Conservation (phyloP, 2,888 invertebrate genomes). For the Bugulina stolonifera region DNA sequence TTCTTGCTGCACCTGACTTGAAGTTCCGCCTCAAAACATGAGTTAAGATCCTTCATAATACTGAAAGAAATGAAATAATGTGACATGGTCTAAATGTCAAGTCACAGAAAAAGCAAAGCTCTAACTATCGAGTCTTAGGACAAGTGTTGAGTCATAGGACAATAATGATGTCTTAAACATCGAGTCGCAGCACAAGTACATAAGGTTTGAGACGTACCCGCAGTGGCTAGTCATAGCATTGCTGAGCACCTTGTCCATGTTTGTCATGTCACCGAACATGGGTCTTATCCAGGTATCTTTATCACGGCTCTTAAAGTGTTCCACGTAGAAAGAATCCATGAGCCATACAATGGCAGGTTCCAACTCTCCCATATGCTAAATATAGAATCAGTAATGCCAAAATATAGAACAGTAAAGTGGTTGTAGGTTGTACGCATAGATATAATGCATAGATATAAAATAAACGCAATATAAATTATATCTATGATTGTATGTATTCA, state of each 20-base stretch:
- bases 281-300: not conserved
- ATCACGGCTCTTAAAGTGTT: not conserved
- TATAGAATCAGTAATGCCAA: not conserved
- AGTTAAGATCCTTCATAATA: not conserved
- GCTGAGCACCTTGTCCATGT: not conserved
- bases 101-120: no score
- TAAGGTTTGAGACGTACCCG: not conserved
- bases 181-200: not conserved
- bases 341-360: conserved; percentile 8
- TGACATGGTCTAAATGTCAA: no score
- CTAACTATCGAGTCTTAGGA: no score
- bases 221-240: not conserved
- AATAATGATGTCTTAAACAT: not conserved
- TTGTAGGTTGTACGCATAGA: no score
- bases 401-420: no score
- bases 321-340: not conserved
- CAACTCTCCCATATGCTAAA: not conserved
- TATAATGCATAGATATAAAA: no score
- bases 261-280: conserved; percentile 19
- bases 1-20: not conserved
- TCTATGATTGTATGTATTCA: no score
- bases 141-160: no score
- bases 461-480: no score
- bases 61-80: not conserved
- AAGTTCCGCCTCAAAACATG: not conserved